Percentiles rank a stretch among this genome's conserved stretches.
phyloP scores from a whole-genome alignment of 2,113 vertebrate species.

The Aix galericulata region DNA sequence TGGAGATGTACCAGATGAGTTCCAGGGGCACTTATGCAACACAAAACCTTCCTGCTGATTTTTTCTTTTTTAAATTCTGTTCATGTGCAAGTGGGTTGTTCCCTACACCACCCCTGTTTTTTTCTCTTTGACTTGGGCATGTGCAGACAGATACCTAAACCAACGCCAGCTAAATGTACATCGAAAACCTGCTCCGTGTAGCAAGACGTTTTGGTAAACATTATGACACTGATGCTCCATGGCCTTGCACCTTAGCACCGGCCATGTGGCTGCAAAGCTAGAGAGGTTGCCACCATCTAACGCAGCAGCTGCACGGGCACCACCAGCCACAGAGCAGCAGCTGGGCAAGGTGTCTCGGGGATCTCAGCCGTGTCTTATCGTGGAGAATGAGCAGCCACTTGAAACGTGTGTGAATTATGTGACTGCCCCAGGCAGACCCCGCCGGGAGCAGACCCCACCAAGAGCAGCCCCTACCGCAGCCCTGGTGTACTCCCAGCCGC shows the following conservation, averaged over 20 bases:
- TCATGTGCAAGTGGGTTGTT: neutral
- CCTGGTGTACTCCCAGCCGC: no score
- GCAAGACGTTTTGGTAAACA: neutral
- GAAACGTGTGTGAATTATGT: neutral
- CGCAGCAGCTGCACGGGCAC: neutral
- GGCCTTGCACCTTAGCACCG: rapidly evolving
- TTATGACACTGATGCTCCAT: rapidly evolving
- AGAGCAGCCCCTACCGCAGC: neutral
- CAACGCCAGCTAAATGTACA: neutral
- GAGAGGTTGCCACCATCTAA: neutral
- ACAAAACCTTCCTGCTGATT: neutral
- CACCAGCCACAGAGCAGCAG: neutral
- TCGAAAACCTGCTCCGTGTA: neutral
- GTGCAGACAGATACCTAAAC: neutral
- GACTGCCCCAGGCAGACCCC: no score
- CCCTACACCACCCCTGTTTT: neutral
- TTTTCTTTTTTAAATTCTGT: neutral
- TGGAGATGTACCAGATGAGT: constrained; percentile 45
- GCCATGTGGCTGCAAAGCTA: neutral
- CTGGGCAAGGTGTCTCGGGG: neutral
- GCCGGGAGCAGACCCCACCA: neutral
- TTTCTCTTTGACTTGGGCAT: neutral
- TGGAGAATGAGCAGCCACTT: neutral
- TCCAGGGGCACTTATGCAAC: constrained; percentile 37
- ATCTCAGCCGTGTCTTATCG: neutral